These are phyloP conservation scores for Drosophila nr. perissopoda DNA, from an alignment of 2,888 invertebrate genomes.

Conservation along the genomic window DNA sequence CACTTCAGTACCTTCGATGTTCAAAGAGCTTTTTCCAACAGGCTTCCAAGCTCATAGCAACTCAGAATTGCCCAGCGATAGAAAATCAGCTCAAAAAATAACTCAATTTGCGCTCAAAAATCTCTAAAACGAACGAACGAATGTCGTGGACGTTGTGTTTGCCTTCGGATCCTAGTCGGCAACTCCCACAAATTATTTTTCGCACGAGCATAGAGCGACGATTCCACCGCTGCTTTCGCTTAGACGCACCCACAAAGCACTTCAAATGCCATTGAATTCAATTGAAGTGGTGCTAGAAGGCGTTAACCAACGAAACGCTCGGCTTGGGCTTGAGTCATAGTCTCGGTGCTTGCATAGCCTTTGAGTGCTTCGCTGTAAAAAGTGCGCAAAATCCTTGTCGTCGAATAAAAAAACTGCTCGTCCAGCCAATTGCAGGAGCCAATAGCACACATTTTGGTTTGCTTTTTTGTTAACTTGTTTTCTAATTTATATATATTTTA, in stretches of 20 bases:
- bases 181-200: conserved; percentile 63
- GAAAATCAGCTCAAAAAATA: conserved; percentile 61
- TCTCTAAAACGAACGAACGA: conserved; percentile 43
- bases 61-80: conserved; percentile 37
- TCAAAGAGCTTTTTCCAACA: conserved; percentile 48
- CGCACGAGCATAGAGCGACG: conserved; percentile 34
- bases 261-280: conserved; percentile 64
- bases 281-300: conserved; percentile 73
- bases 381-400: conserved; percentile 78
- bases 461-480: conserved; percentile 24
- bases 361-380: conserved; percentile 72
- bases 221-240: conserved; percentile 46
- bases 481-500: conserved; percentile 33
- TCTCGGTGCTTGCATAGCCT: conserved; percentile 19
- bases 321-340: conserved; percentile 57
- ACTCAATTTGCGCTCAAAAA: conserved; percentile 68
- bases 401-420: conserved; percentile 72
- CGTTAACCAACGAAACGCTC: conserved; percentile 75
- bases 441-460: conserved; percentile 10
- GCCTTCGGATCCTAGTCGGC: conserved; percentile 52
- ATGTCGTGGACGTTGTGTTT: conserved; percentile 28
- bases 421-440: conserved; percentile 65
- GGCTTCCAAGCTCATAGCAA: conserved; percentile 22
- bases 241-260: conserved; percentile 76
- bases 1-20: not conserved